These are phyloP conservation scores for Siniperca chuatsi DNA, from an alignment of 2,113 vertebrate species.

Conservation along the genomic window DNA sequence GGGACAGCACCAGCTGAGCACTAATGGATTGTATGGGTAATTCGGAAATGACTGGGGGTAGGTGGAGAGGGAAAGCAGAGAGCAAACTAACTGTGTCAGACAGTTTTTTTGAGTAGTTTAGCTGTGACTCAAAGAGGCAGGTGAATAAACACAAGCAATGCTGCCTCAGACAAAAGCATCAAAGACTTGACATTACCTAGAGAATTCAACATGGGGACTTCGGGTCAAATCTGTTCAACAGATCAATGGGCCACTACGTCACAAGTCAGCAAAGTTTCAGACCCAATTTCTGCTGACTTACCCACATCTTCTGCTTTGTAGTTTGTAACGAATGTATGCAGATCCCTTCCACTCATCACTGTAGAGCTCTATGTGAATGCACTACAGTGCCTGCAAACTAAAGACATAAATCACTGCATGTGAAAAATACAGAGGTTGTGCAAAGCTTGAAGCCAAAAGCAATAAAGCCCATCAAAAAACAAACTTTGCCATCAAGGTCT, in stretches of 20 bases:
- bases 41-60: constrained; percentile 34
- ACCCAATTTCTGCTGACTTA: constrained; percentile 68
- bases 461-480: constrained; percentile 17
- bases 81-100: constrained; percentile 48
- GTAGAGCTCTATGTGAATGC: not conserved
- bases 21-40: constrained; percentile 44
- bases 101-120: constrained; percentile 56
- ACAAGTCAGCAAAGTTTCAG: constrained; percentile 35
- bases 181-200: constrained; percentile 49
- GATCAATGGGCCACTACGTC: constrained; percentile 36
- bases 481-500: constrained; percentile 49
- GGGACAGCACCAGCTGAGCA: constrained; percentile 22
- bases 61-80: constrained; percentile 15
- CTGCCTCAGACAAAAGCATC: constrained; percentile 56
- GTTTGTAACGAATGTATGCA: constrained; percentile 65
- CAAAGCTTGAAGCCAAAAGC: not conserved
- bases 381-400: constrained; percentile 36
- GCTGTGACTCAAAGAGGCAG: constrained; percentile 62
- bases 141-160: constrained; percentile 70
- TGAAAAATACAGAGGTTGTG: constrained; percentile 1
- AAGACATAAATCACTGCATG: not conserved
- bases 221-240: constrained; percentile 61
- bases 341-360: constrained; percentile 79
- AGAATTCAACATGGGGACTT: constrained; percentile 48
- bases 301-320: constrained; percentile 77